Conservation (phyloP, 2,888 invertebrate genomes). For the Acrobasis repandana region DNA sequence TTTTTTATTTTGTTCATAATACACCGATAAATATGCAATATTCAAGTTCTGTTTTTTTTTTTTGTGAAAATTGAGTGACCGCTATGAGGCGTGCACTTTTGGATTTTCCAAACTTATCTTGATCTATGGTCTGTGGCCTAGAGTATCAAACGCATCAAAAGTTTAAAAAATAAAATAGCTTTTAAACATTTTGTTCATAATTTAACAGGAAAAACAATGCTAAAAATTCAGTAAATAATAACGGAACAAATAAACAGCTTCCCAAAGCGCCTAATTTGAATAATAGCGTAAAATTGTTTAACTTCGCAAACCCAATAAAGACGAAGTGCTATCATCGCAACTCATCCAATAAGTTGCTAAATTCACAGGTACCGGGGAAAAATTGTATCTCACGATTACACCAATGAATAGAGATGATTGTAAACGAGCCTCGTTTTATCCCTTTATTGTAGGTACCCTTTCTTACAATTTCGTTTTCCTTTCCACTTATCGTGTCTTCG, state of each 20-base stretch:
- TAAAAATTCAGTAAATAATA: conserved; percentile 9
- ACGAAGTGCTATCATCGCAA: conserved; percentile 24
- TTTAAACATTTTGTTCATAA: background rate
- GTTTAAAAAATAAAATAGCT: too few relatives aligned
- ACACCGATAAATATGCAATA: too few relatives aligned
- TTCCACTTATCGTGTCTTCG: conserved; percentile 47
- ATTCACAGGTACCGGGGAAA: conserved; percentile 29
- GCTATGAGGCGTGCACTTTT: too few relatives aligned
- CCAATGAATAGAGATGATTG: conserved; percentile 61
- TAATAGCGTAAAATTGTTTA: conserved; percentile 14
- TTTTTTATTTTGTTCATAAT: too few relatives aligned
- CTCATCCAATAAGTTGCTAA: conserved; percentile 25
- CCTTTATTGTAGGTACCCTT: conserved; percentile 54
- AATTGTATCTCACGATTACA: conserved; percentile 44
- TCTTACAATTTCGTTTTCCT: conserved; percentile 51
- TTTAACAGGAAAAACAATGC: background rate
- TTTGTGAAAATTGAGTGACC: too few relatives aligned
- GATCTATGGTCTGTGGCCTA: too few relatives aligned
- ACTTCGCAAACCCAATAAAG: conserved; percentile 25
- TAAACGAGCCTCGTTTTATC: conserved; percentile 54
- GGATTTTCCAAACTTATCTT: too few relatives aligned
- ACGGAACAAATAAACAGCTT: conserved; percentile 5
- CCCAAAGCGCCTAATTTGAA: conserved; percentile 14
- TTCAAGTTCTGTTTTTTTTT: too few relatives aligned
- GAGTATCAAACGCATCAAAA: too few relatives aligned